Percentiles rank a stretch among this genome's conserved stretches.
Evolutionary conservation across 2,888 invertebrate genomes (phyloP).

Genomic region (Lasioglossum oenotherae): DNA sequence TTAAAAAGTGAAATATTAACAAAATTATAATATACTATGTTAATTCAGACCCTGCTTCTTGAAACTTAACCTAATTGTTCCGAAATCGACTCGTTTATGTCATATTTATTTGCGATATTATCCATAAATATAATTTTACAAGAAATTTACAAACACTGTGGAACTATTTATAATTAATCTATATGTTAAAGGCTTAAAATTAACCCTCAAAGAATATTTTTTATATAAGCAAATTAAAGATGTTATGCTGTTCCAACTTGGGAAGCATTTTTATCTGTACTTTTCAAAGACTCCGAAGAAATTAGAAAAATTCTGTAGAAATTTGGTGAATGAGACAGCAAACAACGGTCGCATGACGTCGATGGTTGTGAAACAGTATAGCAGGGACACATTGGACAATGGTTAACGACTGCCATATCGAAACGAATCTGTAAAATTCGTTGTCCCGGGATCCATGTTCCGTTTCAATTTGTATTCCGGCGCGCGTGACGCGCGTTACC

Average conservation of each 20-base stretch:
- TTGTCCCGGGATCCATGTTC: not conserved
- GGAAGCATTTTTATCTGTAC: not conserved
- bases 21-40: not conserved
- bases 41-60: too few species aligned
- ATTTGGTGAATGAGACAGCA: too few species aligned
- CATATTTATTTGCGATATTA: too few species aligned
- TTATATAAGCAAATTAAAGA: not conserved
- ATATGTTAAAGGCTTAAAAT: too few species aligned
- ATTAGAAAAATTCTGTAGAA: not conserved
- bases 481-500: not conserved
- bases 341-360: not conserved
- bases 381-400: not conserved
- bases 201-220: too few species aligned
- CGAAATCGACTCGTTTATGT: too few species aligned
- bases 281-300: not conserved
- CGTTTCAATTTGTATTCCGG: constrained; percentile 11
- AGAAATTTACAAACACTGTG: too few species aligned
- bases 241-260: not conserved
- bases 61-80: too few species aligned
- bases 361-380: not conserved
- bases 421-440: constrained; percentile 8
- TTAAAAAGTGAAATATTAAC: not conserved
- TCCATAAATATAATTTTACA: too few species aligned
- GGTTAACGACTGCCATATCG: not conserved
- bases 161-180: too few species aligned